Evolutionary conservation across 2,888 invertebrate species (phyloP), one percentile per base, ranked within the genome.

Genomic region (Amblyjoppa fuscipennis): DNA sequence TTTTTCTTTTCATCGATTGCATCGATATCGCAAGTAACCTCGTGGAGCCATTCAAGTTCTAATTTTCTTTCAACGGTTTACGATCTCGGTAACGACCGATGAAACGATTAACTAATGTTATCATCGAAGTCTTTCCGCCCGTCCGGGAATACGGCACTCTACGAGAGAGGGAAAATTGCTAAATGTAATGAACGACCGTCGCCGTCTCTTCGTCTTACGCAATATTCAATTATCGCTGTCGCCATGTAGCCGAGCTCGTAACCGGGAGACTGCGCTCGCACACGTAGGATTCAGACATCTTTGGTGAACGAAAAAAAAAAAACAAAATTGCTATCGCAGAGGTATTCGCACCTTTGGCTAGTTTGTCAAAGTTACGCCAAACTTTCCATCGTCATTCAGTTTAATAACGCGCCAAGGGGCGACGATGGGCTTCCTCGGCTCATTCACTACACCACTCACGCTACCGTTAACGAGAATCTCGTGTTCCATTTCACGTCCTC

Each of bases 151-250:
- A 56, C 70, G 3, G 31, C 59, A 1, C 45, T 13, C 66, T 41
- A 11, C 53, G 45, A 64, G 70, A 49, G 20, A 74, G 49, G 56
- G 64, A 16, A 25, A 73, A 69, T 79, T 66, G 70, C 71, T 87
- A 90, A 90, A 91, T 85, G 86, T 90, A 88, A 88, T 87, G 88
- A 85, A 41, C 87, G 89, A 90, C 86, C 86, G 83, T 88, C 84
- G 85, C 86, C 84, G 61, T 84, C 82, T 75, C 80, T 83, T 82
- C 87, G 82, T 88, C 79, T 86, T 87, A 70, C 75, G 81, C 84
- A 86, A 86, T 70, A 69, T 84, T 78, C 81, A 84, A 83, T 86
- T 86, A 86, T 81, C 73, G 66, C 38, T n/a, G 38, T 31, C 51
- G 70, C 64, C 61, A 64, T 49, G 45, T 41, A 53, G 61, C 68